These are phyloP conservation scores for Tichodroma muraria DNA, from an alignment of 2,113 vertebrate genomes.

Conservation along the genomic window DNA sequence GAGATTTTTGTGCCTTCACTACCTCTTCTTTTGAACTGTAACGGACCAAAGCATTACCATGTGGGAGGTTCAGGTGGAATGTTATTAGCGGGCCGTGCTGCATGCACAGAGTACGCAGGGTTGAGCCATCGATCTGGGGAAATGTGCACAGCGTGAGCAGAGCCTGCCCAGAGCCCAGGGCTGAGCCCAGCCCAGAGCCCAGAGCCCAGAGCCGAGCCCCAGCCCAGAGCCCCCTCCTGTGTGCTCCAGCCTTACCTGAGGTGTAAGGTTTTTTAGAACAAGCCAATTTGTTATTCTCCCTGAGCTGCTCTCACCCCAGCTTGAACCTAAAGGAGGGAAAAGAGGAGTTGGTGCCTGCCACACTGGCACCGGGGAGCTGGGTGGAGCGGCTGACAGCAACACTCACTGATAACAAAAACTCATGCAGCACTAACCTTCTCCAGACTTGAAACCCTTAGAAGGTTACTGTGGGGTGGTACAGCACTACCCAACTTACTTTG, in stretches of 20 bases:
- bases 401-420: neutral
- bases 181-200: neutral
- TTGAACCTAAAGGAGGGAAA: slow-evolving; percentile 76
- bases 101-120: slow-evolving; percentile 99
- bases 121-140: slow-evolving; percentile 93
- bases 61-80: slow-evolving; percentile 99
- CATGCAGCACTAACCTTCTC: fast-evolving
- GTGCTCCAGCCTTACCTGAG: slow-evolving; percentile 81
- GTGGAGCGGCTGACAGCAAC: neutral
- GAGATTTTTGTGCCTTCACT: slow-evolving; percentile 98
- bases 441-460: neutral
- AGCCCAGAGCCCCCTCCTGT: neutral
- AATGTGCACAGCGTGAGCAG: fast-evolving
- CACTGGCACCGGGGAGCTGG: fast-evolving
- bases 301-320: slow-evolving; percentile 98
- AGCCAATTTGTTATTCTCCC: slow-evolving; percentile 98
- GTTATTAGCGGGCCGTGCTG: slow-evolving; percentile 98
- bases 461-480: neutral
- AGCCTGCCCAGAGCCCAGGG: neutral
- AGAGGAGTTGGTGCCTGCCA: neutral
- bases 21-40: slow-evolving; percentile 99
- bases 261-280: slow-evolving; percentile 99
- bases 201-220: neutral
- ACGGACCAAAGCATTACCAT: slow-evolving; percentile 95
- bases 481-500: neutral